These are phyloP conservation scores for Mandrillus leucophaeus DNA, from an alignment of 2,113 vertebrate species.

Conservation along the genomic window DNA sequence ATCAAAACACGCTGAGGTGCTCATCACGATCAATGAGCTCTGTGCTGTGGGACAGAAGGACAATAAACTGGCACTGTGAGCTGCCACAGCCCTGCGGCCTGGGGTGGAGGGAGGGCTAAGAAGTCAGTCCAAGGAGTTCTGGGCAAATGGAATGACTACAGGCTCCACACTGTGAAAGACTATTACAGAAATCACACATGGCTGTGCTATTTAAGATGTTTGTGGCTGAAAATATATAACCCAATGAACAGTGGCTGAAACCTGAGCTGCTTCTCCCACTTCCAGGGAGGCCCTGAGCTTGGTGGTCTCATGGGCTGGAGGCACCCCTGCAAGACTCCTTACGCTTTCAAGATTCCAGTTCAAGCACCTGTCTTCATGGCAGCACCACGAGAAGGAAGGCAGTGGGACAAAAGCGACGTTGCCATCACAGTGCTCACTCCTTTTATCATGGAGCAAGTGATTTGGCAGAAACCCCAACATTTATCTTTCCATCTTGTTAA, in stretches of 20 bases:
- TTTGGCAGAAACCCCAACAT: background rate
- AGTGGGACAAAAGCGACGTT: no score
- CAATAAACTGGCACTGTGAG: background rate
- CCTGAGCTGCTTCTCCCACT: background rate
- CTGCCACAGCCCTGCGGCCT: background rate
- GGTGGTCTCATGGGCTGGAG: background rate
- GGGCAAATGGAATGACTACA: background rate
- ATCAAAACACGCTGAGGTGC: background rate
- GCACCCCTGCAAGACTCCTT: background rate
- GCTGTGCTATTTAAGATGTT: background rate
- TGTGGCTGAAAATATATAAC: background rate
- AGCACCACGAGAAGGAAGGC: background rate
- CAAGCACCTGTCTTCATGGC: background rate
- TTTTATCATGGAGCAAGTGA: background rate
- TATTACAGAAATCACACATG: background rate
- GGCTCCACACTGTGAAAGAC: background rate
- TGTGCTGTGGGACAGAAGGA: background rate
- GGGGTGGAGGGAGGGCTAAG: accelerated
- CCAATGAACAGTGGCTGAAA: background rate
- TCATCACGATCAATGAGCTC: no score
- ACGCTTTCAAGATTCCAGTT: background rate
- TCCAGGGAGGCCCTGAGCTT: background rate
- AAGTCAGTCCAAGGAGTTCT: background rate
- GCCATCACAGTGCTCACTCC: no score
- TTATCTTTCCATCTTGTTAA: background rate